Evolutionary conservation across 2,888 invertebrate species (phyloP).

Genomic region (Seira sanloemensis): DNA sequence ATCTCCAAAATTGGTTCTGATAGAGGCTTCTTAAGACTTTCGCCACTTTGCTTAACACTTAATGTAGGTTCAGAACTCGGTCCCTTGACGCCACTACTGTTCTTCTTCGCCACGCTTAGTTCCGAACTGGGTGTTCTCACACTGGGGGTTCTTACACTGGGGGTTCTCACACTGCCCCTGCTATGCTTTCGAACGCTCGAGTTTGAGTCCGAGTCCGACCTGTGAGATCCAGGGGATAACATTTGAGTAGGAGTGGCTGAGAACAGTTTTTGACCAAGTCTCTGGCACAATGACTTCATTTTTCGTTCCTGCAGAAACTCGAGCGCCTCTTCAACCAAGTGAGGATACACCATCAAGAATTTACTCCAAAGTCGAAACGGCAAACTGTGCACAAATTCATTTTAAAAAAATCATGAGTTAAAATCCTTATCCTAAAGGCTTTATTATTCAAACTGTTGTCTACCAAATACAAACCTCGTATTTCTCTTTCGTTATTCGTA

Average conservation of each 20-base stretch:
- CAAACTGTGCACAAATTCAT: slow-evolving; percentile 49
- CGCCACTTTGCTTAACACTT: no score
- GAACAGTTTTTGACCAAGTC: slow-evolving; percentile 29
- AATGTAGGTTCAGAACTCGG: no score
- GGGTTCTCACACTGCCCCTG: neutral
- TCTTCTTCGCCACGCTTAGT: neutral
- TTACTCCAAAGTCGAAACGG: slow-evolving; percentile 63
- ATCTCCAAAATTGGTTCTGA: no score
- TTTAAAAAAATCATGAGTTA: neutral
- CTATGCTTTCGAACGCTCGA: neutral
- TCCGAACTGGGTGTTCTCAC: neutral
- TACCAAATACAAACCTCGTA: slow-evolving; percentile 54
- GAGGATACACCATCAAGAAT: slow-evolving; percentile 43
- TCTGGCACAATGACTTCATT: slow-evolving; percentile 25
- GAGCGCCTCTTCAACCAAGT: slow-evolving; percentile 38
- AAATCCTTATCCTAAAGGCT: neutral
- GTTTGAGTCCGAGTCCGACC: neutral
- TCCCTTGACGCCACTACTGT: neutral
- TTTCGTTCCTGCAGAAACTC: slow-evolving; percentile 56
- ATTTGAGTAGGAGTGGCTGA: slow-evolving; percentile 27
- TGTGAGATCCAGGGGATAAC: neutral
- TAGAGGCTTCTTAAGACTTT: no score
- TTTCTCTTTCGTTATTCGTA: slow-evolving; percentile 67
- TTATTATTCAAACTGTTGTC: neutral
- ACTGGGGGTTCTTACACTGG: neutral